Conservation (phyloP, 2,888 invertebrate species). For the Hydrotaea diabolus region DNA sequence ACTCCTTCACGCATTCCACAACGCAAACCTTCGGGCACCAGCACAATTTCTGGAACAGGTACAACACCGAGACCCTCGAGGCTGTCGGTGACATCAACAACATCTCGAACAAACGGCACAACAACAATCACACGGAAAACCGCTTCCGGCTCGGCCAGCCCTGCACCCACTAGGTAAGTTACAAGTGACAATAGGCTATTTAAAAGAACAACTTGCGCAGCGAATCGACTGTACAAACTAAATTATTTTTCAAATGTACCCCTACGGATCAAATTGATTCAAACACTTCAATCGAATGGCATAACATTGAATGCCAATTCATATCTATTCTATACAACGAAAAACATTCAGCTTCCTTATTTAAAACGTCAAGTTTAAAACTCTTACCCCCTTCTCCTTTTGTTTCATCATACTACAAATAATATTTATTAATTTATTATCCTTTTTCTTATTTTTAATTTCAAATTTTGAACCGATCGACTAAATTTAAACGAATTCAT, state of each 20-base stretch:
- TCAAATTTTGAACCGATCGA: constrained; percentile 48
- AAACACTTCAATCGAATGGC: no score
- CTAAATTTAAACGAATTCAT: constrained; percentile 46
- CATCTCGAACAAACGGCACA: constrained; percentile 83
- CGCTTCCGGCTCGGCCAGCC: constrained; percentile 89
- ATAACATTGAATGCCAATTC: no score
- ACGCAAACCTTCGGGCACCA: constrained; percentile 84
- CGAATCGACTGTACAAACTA: no score
- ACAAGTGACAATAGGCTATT: constrained; percentile 33
- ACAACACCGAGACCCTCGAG: constrained; percentile 82
- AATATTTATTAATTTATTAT: constrained; percentile 45
- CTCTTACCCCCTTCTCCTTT: neutral
- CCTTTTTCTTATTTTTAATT: constrained; percentile 57
- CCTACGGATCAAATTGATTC: no score
- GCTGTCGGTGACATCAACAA: constrained; percentile 83
- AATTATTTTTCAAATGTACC: no score
- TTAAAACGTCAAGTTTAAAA: no score
- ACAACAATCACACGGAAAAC: constrained; percentile 83
- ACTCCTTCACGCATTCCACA: constrained; percentile 91
- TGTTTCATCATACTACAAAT: constrained; percentile 5
- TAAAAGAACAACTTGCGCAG: constrained; percentile 62
- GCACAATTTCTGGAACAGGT: constrained; percentile 82
- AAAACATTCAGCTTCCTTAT: no score
- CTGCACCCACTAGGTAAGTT: constrained; percentile 88
- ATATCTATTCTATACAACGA: no score